These are phyloP conservation scores for Hypercompe scribonia DNA, from an alignment of 2,888 invertebrate species.

Conservation along the genomic window DNA sequence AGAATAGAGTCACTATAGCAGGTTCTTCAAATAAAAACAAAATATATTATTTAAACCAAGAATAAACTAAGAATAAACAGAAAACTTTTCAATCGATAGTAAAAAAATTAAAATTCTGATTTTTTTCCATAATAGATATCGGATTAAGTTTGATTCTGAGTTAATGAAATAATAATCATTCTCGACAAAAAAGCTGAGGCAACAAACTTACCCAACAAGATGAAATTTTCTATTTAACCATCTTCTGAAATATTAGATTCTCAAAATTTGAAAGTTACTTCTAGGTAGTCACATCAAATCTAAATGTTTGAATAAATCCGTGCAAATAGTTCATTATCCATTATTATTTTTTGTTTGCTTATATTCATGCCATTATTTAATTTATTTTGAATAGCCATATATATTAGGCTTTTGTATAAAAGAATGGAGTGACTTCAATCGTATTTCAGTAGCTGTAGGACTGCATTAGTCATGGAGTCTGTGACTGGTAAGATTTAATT, in stretches of 20 bases:
- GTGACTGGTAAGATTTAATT: not conserved
- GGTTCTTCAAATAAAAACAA: too few species aligned
- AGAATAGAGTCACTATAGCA: too few species aligned
- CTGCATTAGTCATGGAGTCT: constrained; percentile 6
- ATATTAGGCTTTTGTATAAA: constrained; percentile 9
- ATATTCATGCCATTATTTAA: not conserved
- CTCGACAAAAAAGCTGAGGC: too few species aligned
- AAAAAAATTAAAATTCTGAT: not conserved
- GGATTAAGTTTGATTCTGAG: too few species aligned
- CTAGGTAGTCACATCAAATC: not conserved
- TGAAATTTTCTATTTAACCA: not conserved
- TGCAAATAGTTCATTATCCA: constrained; percentile 8
- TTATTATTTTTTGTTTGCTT: constrained; percentile 6
- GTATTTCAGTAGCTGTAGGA: constrained; percentile 6
- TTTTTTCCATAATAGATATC: too few species aligned
- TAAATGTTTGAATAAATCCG: not conserved
- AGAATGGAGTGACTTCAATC: constrained; percentile 5
- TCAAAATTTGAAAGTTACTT: not conserved
- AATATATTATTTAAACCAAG: too few species aligned
- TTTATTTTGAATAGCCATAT: constrained; percentile 9
- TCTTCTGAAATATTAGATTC: not conserved
- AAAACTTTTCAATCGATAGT: not conserved
- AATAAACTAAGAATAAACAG: not conserved
- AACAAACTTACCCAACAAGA: not conserved
- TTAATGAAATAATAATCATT: not conserved